These are phyloP conservation scores for Choristoneura rosaceana DNA, from an alignment of 2,888 invertebrate genomes.

Conservation along the genomic window DNA sequence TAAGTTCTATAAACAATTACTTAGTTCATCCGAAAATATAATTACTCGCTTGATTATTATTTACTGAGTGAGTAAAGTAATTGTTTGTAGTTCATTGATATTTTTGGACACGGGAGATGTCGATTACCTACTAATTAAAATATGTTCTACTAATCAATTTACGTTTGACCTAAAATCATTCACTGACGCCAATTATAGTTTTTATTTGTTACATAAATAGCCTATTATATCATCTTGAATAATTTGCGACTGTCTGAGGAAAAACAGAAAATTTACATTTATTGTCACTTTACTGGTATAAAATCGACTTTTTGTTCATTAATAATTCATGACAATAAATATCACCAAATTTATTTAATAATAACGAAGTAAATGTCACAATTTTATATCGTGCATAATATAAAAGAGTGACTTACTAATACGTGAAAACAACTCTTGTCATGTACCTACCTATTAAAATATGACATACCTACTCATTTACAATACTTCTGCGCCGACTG, in stretches of 20 bases:
- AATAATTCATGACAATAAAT: constrained; percentile 3
- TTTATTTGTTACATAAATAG: neutral
- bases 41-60: too few species aligned
- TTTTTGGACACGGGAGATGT: neutral
- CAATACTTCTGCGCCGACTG: too few species aligned
- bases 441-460: too few species aligned
- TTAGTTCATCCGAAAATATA: too few species aligned
- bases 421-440: too few species aligned
- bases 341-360: neutral
- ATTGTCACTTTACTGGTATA: neutral
- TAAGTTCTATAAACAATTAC: too few species aligned
- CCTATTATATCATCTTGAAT: neutral
- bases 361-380: neutral
- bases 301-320: neutral
- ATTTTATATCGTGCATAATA: too few species aligned
- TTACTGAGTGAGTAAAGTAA: too few species aligned
- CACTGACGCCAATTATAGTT: neutral
- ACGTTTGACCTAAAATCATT: neutral
- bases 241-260: neutral
- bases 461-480: too few species aligned
- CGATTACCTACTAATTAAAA: neutral
- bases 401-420: too few species aligned
- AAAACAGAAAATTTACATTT: neutral
- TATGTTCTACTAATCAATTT: neutral
- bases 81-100: neutral